Conservation (phyloP, 2,797 vertebrate genomes). For the Amazona finschi region DNA sequence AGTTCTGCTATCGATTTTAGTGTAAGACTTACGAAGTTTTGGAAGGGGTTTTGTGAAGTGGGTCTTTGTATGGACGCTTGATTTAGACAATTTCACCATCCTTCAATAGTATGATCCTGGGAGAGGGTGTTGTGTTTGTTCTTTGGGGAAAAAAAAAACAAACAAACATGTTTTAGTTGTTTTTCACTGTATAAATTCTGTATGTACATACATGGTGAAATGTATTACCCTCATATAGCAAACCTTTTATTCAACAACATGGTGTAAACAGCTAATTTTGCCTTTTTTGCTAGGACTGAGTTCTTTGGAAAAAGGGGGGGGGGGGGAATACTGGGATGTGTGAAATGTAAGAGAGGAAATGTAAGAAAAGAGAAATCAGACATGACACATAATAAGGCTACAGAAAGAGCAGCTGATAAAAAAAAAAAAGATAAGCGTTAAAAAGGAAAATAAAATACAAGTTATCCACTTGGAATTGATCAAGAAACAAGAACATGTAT, state of each 20-base stretch:
- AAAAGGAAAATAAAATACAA: constrained; percentile 55
- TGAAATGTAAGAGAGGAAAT: constrained; percentile 61
- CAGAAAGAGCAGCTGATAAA: constrained; percentile 48
- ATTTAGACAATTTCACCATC: background rate
- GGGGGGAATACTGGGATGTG: constrained; percentile 14
- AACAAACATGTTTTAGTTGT: background rate
- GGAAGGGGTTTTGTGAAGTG: background rate
- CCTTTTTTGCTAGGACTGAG: constrained; percentile 34
- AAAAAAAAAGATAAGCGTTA: constrained; percentile 46
- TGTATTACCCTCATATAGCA: background rate
- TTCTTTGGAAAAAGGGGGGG: background rate
- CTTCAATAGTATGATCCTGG: background rate
- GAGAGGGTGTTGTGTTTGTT: background rate
- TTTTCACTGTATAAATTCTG: background rate
- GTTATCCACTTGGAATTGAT: constrained; percentile 52
- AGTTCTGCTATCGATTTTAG: background rate
- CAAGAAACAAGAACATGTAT: constrained; percentile 23
- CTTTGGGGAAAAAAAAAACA: background rate
- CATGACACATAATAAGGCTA: constrained; percentile 26
- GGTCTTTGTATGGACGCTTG: rapidly evolving
- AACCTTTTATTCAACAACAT: constrained; percentile 15
- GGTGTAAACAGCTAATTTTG: constrained; percentile 16
- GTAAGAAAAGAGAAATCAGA: constrained; percentile 47
- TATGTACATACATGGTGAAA: background rate
- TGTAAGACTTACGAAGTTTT: background rate